Evolutionary conservation across 30 jellyfish, hydroid and myxozoan species (phyloP).

Genomic region (Chrysaora quinquecirrha): DNA sequence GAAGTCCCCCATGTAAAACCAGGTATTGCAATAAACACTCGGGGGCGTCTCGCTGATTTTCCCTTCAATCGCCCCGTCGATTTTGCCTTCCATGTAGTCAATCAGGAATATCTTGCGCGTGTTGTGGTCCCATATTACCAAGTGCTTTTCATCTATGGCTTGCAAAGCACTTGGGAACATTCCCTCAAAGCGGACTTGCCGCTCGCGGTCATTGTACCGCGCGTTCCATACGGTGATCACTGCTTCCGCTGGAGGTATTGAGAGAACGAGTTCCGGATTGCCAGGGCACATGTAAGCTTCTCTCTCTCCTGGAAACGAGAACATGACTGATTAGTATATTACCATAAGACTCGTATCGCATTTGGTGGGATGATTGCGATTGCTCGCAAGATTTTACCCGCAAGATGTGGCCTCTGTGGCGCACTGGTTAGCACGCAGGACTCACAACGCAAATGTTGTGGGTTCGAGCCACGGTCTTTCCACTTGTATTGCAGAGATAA

Average conservation of each 20-base stretch:
- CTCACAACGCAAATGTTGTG: too few relatives aligned
- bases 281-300: slow-evolving; percentile 57
- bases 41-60: slow-evolving; percentile 57
- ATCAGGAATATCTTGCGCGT: slow-evolving; percentile 44
- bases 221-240: slow-evolving; percentile 62
- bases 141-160: slow-evolving; percentile 36
- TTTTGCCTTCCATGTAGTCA: slow-evolving; percentile 42
- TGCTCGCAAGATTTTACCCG: too few relatives aligned
- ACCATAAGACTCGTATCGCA: too few relatives aligned
- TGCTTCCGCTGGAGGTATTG: slow-evolving; percentile 84
- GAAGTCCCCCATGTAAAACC: slow-evolving; percentile 49
- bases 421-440: too few relatives aligned
- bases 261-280: slow-evolving; percentile 38
- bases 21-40: slow-evolving; percentile 42
- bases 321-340: too few relatives aligned
- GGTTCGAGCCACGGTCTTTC: too few relatives aligned
- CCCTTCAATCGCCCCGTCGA: slow-evolving; percentile 38
- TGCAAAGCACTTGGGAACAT: slow-evolving; percentile 62
- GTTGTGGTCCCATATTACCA: slow-evolving; percentile 54
- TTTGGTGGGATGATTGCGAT: too few relatives aligned
- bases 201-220: slow-evolving; percentile 37
- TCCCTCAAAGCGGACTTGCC: slow-evolving; percentile 51
- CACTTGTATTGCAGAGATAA: too few relatives aligned
- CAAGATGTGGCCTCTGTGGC: too few relatives aligned
- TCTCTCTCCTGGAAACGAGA: slow-evolving; percentile 82